Evolutionary conservation across 2,113 vertebrate species (phyloP), one percentile per base, ranked within the genome.

Genomic region (Osmerus mordax): DNA sequence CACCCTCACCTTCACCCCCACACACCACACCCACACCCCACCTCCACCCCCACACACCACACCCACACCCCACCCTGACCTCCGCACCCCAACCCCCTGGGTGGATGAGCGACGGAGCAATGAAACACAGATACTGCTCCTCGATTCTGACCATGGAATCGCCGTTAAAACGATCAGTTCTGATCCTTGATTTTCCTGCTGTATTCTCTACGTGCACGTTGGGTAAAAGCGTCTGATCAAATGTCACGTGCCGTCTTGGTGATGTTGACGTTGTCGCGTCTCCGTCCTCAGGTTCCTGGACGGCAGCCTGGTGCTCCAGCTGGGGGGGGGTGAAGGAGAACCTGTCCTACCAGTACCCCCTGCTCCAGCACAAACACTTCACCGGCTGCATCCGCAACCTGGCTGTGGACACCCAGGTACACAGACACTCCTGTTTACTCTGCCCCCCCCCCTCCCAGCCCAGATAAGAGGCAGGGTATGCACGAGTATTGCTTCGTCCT

Each of bases 311-410:
- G 93, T 96, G 53, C 83, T 97, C 32, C 94, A 95, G 78, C 84
- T 97, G 11, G 95, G 95, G 60, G 60, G 95, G 95, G 55, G 91
- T 96, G 28, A 95, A 92, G 8, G 89, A 92, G 72, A 94, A 92
- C 0, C 65, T 94, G 56, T 92, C 93, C 0, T 94, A 94, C 72
- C 88, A 92, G 80, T 95, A 95, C 72, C 93, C 93, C 0, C 93
- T 94, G 12, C 25, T 96, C 58, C 90, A 91, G 55, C 87, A 95
- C 84, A 94, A 92, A 73, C 93, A 94, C 81, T 97, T 92, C 19
- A 90, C 88, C 15, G 95, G 95, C 51, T 96, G 95, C 71, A 81
- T 97, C 67, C 91, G 91, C 62, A 95, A 95, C 88, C 68, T 97
- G 36, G 60, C 91, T 11, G 62, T 96, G 85, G 95, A 97, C 81